These are phyloP conservation scores for Pelecanus crispus DNA, from an alignment of 2,113 vertebrate species.

Conservation along the genomic window DNA sequence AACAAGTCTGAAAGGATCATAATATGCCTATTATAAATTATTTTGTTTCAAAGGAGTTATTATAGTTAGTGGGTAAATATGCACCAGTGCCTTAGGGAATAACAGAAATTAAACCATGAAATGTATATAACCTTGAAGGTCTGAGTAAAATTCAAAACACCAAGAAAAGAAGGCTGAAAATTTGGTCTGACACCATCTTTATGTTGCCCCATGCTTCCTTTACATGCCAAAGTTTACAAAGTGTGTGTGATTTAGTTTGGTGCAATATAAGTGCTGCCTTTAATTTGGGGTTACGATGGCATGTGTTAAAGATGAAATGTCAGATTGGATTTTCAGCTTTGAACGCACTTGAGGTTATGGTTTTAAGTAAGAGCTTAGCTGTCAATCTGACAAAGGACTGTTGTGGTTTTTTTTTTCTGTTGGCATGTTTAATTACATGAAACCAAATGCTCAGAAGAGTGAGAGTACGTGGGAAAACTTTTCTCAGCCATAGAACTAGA, in stretches of 20 bases:
- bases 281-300: neutral
- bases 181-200: neutral
- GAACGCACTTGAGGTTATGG: neutral
- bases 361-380: constrained; percentile 1
- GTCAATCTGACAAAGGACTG: neutral
- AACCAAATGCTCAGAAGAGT: neutral
- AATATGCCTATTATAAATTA: constrained; percentile 23
- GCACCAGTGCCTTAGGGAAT: neutral
- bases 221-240: neutral
- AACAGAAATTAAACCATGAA: constrained; percentile 12
- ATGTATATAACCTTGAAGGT: constrained; percentile 2
- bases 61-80: constrained; percentile 21
- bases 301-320: constrained; percentile 32
- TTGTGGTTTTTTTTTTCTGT: neutral
- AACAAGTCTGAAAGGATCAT: neutral
- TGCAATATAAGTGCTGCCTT: neutral
- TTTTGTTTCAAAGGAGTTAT: constrained; percentile 21
- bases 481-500: neutral
- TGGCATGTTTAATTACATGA: neutral
- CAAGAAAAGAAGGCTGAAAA: neutral
- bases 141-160: constrained; percentile 10
- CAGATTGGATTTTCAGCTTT: constrained; percentile 20
- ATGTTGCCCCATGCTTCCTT: neutral
- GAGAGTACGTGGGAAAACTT: neutral
- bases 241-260: neutral